Base-by-base conservation (phyloP, 2,797 vertebrate genomes). In the Pseudomugil gertrudae region DNA sequence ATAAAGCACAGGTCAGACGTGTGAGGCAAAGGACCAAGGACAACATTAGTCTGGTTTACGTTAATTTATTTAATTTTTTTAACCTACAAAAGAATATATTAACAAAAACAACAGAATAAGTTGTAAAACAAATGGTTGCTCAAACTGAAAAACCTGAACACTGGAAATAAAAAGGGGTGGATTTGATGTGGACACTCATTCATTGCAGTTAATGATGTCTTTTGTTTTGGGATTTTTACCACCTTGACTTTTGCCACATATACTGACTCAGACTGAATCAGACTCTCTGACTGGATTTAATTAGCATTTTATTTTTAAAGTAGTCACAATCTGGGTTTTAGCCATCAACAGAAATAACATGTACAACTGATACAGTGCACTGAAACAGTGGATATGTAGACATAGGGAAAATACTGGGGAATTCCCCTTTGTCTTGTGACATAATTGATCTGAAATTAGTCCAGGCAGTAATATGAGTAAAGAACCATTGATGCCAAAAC, bases 401-500 rank as follows among this genome's bases (percentile, higher is more conserved):
- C 17, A 7, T 4, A 26, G 15, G 15, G 52, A 43, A 58, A 61
- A 56, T 64, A 17, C 35, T 36, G 27, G 32, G 64, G 65, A 64
- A 78, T 67, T 54, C 36, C 59, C 57, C 48, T 40, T 17, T n/a
- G 3, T 33, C 43, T 35, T 43, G 29, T 72, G 56, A 38, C 67
- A 43, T 23, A 14, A 62, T 47, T 68, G 53, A 10, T 55, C 27
- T 26, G 33, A 48, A 72, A 66, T 58, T 13, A 43, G n/a, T 69
- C 48, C 57, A 68, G 27, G 67, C 47, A 59, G 30, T 63, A 2
- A 67, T 81, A 68, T 64, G 75, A 38, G 80, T 81, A 73, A 24
- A 72, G 84, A 84, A n/a, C n/a, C n/a, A n/a, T n/a, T 81, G 57
- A 79, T 27, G 29, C 52, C 67, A 51, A 72, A 80, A 72, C 61